Base-by-base conservation (phyloP, 1,140 invertebrate species). In the Penaeus vannamei region DNA sequence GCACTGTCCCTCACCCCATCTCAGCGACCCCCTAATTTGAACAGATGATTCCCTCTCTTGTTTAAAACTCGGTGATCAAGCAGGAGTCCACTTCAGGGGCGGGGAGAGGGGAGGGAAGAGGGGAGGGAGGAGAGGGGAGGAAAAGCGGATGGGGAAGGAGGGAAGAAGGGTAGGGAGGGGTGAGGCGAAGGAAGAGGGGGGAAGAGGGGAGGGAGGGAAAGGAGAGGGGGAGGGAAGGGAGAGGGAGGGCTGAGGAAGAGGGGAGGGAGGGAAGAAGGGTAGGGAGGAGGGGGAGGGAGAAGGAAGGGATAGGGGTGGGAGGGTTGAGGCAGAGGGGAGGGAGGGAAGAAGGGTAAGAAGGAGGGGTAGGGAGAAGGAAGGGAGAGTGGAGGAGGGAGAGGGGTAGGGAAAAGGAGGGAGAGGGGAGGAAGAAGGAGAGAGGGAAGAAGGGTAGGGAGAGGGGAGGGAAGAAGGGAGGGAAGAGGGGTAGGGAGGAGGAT, bases 1-100 rank as follows among this genome's bases (percentile, higher is more conserved):
- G 32, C 69, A 46, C 36, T 23, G 32, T 80, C 79, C 76, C 60
- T 61, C 77, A 36, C 59, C 62, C 86, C 69, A 53, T 88, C 53
- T 82, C 53, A 17, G 53, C 46, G 46, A 0, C 66, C 82, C 79
- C n/a, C 87, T 88, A 84, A 88, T 88, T 82, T 84, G 81, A 88
- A 84, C 84, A 88, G 84, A 84, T 66, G 81, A 77, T 84, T 61
- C 87, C 87, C 7, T 59, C n/a, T 69, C 62, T 22, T 59, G 53
- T 79, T 77, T 10, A 17, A 53, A 84, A 66, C 53, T 79, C 82
- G 46, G 66, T 88, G 53, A 88, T 88, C 36, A 84, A 20, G 62
- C 69, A 42, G 66, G 53, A 20, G 32, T 32, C 42, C 17, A 76
- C 42, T 76, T 20, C 72, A 32, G 72, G 29, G 19, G 72, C 19